These are phyloP conservation scores for Chaetorhynchus papuensis DNA, from an alignment of 2,113 vertebrate species.

Conservation along the genomic window DNA sequence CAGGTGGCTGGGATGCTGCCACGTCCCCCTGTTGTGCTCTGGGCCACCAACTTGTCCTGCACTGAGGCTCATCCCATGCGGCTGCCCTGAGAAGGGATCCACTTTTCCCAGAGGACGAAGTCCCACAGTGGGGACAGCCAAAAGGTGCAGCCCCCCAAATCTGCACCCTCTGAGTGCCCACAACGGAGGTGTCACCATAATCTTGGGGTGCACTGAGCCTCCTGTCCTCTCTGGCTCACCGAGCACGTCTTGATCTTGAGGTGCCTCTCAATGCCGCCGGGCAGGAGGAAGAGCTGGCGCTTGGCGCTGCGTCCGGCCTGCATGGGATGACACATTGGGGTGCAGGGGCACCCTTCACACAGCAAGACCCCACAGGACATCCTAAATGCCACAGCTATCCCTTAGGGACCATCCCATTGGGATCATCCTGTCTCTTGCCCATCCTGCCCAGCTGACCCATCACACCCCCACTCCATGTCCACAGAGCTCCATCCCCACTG, in stretches of 20 bases:
- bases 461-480: fast-evolving
- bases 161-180: fast-evolving
- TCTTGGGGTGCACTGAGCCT: neutral
- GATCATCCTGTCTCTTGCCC: neutral
- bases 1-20: neutral
- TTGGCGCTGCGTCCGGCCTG: slow-evolving; percentile 96
- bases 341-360: neutral
- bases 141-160: neutral
- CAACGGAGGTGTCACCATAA: fast-evolving
- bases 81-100: neutral
- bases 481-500: neutral
- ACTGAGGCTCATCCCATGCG: fast-evolving
- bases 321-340: fast-evolving
- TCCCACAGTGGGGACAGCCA: neutral
- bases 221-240: slow-evolving; percentile 65
- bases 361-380: neutral
- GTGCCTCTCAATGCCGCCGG: slow-evolving; percentile 89
- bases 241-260: slow-evolving; percentile 97
- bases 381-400: neutral
- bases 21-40: fast-evolving
- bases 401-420: neutral
- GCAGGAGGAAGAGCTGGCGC: slow-evolving; percentile 92
- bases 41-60: neutral
- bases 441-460: neutral
- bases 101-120: neutral